These are phyloP conservation scores for Oxystoma pomonae DNA, from an alignment of 2,888 invertebrate genomes.

Conservation along the genomic window DNA sequence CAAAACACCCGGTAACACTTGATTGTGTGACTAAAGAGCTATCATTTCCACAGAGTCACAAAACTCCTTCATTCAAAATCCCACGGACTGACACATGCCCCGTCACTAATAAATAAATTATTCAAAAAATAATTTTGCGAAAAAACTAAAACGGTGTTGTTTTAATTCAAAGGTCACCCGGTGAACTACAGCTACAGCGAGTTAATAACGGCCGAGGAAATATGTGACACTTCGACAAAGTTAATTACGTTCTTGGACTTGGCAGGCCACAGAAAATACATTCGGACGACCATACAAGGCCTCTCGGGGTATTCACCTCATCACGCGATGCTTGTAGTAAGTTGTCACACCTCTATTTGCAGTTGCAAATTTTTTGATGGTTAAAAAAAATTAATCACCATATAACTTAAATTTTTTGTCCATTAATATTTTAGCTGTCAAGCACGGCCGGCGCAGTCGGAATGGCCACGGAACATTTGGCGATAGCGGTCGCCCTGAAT, in stretches of 20 bases:
- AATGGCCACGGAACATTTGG: constrained; percentile 88
- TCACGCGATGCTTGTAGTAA: constrained; percentile 81
- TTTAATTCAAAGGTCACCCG: constrained; percentile 62
- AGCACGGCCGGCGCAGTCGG: constrained; percentile 75
- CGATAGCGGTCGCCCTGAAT: constrained; percentile 73
- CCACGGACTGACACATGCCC: no score
- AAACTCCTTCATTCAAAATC: no score
- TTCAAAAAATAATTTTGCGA: no score
- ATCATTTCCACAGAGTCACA: no score
- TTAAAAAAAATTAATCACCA: constrained; percentile 8
- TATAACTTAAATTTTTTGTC: not conserved
- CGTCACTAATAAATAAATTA: no score
- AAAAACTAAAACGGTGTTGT: no score
- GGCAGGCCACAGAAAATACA: constrained; percentile 94
- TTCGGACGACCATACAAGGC: constrained; percentile 92
- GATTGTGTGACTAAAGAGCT: no score
- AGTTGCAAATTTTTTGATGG: not conserved
- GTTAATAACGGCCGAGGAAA: constrained; percentile 88
- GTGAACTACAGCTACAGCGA: constrained; percentile 87
- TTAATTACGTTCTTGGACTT: constrained; percentile 93
- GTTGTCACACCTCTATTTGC: constrained; percentile 32
- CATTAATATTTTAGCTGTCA: constrained; percentile 58
- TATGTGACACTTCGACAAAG: constrained; percentile 89
- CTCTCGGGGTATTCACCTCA: constrained; percentile 91
- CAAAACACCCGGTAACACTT: no score